Percentiles rank a stretch among this genome's conserved stretches.
Conservation (phyloP, 2,888 invertebrate genomes). For the Hesperia comma region DNA sequence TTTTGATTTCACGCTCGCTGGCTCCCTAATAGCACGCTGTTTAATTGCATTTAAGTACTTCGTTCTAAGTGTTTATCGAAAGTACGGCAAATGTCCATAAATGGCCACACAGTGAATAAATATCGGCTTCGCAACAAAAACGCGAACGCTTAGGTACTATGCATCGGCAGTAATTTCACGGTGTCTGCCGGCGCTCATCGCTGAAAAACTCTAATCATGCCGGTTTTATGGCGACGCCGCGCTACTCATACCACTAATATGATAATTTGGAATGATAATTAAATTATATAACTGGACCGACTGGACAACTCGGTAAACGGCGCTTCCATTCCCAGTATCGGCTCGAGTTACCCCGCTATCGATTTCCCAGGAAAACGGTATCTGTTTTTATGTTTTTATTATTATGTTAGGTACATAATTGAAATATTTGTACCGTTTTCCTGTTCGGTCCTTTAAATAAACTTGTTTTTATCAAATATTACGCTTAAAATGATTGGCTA, state of each 20-base stretch:
- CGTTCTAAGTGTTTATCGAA: slow-evolving; percentile 58
- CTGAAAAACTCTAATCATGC: slow-evolving; percentile 69
- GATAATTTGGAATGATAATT: slow-evolving; percentile 70
- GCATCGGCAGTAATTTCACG: slow-evolving; percentile 69
- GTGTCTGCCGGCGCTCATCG: slow-evolving; percentile 56
- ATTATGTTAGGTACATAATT: background rate
- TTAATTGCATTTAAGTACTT: slow-evolving; percentile 61
- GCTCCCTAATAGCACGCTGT: slow-evolving; percentile 62
- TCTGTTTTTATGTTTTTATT: slow-evolving; percentile 52
- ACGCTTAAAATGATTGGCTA: too few species aligned
- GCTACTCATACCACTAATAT: slow-evolving; percentile 67
- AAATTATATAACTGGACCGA: slow-evolving; percentile 59
- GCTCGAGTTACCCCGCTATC: slow-evolving; percentile 57
- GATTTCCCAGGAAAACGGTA: slow-evolving; percentile 63
- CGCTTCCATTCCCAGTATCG: slow-evolving; percentile 69
- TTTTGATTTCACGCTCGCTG: slow-evolving; percentile 70
- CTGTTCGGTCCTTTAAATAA: slow-evolving; percentile 50
- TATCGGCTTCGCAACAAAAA: slow-evolving; percentile 46
- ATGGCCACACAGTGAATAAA: slow-evolving; percentile 40
- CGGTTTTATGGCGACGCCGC: slow-evolving; percentile 59
- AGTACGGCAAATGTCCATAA: slow-evolving; percentile 40
- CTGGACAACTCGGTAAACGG: slow-evolving; percentile 64
- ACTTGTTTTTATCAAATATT: too few species aligned
- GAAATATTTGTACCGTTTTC: slow-evolving; percentile 41
- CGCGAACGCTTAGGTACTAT: slow-evolving; percentile 47